These are phyloP conservation scores for Onychostruthus taczanowskii DNA, from an alignment of 2,113 vertebrate genomes.

Conservation along the genomic window DNA sequence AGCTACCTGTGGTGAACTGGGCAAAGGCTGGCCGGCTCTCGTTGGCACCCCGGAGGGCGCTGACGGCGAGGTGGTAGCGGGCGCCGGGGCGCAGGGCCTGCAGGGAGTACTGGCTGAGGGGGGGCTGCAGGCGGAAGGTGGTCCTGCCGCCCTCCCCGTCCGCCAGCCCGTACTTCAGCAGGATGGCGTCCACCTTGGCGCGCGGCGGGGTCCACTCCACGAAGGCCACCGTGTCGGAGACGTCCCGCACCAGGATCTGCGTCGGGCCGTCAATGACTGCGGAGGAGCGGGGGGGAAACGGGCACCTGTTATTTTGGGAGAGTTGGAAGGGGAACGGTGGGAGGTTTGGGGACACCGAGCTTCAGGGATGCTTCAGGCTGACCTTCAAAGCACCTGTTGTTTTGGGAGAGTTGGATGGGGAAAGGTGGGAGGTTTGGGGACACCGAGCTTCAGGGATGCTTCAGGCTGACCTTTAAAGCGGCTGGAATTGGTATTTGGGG, in stretches of 20 bases:
- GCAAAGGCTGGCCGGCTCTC: constrained; percentile 83
- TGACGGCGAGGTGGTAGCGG: constrained; percentile 84
- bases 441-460: too few species aligned
- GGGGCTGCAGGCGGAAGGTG: constrained; percentile 91
- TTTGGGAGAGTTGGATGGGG: too few species aligned
- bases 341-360: not conserved
- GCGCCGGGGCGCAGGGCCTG: constrained; percentile 90
- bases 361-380: not conserved
- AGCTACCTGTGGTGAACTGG: constrained; percentile 89
- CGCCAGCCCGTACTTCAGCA: constrained; percentile 87
- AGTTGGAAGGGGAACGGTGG: not conserved
- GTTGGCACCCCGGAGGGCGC: constrained; percentile 82
- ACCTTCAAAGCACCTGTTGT: not conserved
- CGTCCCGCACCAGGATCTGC: constrained; percentile 88
- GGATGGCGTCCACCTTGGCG: constrained; percentile 90
- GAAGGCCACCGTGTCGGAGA: constrained; percentile 93
- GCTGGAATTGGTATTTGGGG: not conserved
- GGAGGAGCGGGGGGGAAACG: not conserved
- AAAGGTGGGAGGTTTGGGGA: too few species aligned
- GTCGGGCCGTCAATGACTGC: constrained; percentile 92
- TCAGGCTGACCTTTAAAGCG: accelerated
- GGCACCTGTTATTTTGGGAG: not conserved
- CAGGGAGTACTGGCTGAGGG: constrained; percentile 94
- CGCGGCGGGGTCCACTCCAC: constrained; percentile 92
- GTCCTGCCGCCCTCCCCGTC: constrained; percentile 85